Evolutionary conservation across 2,113 vertebrate species (phyloP), one percentile per base, ranked within the genome.

Genomic region (Ceyx melanurus): DNA sequence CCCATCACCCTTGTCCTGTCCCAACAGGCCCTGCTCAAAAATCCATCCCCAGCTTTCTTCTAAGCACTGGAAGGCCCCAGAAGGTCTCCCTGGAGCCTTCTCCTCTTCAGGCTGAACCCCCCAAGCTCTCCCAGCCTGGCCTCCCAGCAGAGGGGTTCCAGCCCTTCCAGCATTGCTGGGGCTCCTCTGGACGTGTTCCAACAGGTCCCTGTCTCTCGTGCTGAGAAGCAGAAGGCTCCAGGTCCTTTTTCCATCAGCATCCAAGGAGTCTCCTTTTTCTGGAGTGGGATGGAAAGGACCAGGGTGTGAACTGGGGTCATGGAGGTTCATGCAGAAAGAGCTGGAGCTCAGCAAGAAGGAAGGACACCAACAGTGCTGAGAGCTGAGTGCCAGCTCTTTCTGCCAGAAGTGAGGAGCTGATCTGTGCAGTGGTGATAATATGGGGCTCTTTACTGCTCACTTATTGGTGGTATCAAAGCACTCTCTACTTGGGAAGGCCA

Each of bases 221-320:
- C 14, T 61, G 58, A 68, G 40, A 28, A 16, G 10, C 26, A 40
- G 18, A 58, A 64, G 15, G 11, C 5, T 68, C 29, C 42, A 26
- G 37, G 25, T 54, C 5, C 14, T 42, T 40, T 18, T 10, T 19
- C 28, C 54, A 73, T 28, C 48, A 87, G 33, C 21, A 66, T 12
- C 28, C 61, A 28, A 56, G 42, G 23, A 65, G 3, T 13, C 15
- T 58, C 17, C 17, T n/a, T 21, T 35, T 15, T 46, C 14, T 61
- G 53, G 18, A 80, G 18, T n/a, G 42, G 33, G 46, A 16, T 64
- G 58, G 58, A 28, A 51, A 70, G 42, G 20, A 37, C 4, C 7
- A 66, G 18, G 29, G 3, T 13, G 31, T 22, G 50, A 45, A 12
- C 1, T 43, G 0, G 3, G 20, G 3, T 22, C 13, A 10, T 8